Percentiles rank a stretch among this genome's conserved stretches.
Evolutionary conservation across 2,888 invertebrate species (phyloP).

Genomic region (Polia nebulosa): DNA sequence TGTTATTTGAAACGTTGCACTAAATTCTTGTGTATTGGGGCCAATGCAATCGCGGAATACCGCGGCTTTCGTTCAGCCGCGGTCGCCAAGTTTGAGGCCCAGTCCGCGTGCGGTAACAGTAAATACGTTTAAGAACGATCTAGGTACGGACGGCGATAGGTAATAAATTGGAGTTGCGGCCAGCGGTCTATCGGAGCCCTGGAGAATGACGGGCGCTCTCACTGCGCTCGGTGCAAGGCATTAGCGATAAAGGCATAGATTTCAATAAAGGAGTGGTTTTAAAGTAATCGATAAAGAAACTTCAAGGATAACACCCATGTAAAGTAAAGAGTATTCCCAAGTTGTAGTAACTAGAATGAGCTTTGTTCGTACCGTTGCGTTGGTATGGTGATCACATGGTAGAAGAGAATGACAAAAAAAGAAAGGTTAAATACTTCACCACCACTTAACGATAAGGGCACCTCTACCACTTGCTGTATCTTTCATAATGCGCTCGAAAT

Average conservation of each 20-base stretch:
- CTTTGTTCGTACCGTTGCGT: neutral
- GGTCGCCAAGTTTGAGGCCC: slow-evolving; percentile 17
- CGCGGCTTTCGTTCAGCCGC: slow-evolving; percentile 19
- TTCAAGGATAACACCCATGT: neutral
- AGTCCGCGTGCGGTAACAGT: slow-evolving; percentile 36
- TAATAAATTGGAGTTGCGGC: slow-evolving; percentile 52
- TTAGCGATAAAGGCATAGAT: neutral
- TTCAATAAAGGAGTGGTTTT: neutral
- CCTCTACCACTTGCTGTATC: neutral
- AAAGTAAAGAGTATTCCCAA: neutral
- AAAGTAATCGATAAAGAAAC: neutral
- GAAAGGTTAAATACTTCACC: neutral
- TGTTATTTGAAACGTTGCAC: slow-evolving; percentile 51
- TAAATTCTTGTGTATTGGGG: slow-evolving; percentile 60
- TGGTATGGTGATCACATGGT: too few relatives aligned
- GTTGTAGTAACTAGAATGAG: neutral
- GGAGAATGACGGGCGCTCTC: slow-evolving; percentile 54
- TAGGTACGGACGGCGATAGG: slow-evolving; percentile 28
- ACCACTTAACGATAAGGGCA: slow-evolving; percentile 1
- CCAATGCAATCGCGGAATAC: slow-evolving; percentile 61
- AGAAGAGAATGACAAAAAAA: slow-evolving; percentile 13
- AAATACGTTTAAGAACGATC: slow-evolving; percentile 32
- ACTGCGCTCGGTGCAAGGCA: slow-evolving; percentile 28
- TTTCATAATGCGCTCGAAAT: slow-evolving; percentile 9
- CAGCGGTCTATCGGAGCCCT: slow-evolving; percentile 49